Base-by-base conservation (phyloP, 2,113 vertebrate species). In the Bothrops jararaca region DNA sequence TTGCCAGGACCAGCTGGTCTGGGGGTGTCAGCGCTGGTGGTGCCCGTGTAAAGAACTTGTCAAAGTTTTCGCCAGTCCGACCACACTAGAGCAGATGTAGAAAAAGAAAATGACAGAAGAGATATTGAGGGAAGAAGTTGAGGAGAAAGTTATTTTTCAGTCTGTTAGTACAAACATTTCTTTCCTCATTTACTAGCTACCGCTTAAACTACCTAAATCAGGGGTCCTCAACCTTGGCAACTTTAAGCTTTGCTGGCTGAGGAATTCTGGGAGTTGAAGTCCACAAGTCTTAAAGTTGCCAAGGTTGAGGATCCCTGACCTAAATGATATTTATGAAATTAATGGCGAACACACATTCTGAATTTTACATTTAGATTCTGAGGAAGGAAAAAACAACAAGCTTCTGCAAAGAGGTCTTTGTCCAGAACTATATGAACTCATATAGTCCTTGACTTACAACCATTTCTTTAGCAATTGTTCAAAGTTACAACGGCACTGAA, bases 11-110 rank as follows among this genome's bases (percentile, higher is more conserved):
- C 23, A 99, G 97, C 18, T 98, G 98, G 96, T 99, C 98, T 1
- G 98, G 98, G 1, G 98, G 98, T 1, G 98, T 99, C 94, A 99
- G 97, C 0, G 96, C 98, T 0, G 98, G 97, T 0, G 98, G 97
- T 29, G 98, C 98, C 8, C 97, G 97, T 0, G 98, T 99, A 97
- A 99, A 99, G 97, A 99, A 99, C 93, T 98, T 98, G 97, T 99
- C 98, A 52, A 99, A 99, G 94, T 99, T 99, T 97, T 99, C 98
- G 0, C 98, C 98, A 85, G 98, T 98, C 91, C 93, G 98, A 18
- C 98, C 98, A 60, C 98, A 98, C 98, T 99, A 96, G 42, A 93
- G 94, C 53, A 89, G 50, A 23, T 0, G 0, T 2, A 0, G 22
- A 39, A 12, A 52, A 53, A n/a, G 4, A 4, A 52, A 53, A 26